Evolutionary conservation across 2,888 invertebrate species (phyloP).

Genomic region (Cephus runcator): DNA sequence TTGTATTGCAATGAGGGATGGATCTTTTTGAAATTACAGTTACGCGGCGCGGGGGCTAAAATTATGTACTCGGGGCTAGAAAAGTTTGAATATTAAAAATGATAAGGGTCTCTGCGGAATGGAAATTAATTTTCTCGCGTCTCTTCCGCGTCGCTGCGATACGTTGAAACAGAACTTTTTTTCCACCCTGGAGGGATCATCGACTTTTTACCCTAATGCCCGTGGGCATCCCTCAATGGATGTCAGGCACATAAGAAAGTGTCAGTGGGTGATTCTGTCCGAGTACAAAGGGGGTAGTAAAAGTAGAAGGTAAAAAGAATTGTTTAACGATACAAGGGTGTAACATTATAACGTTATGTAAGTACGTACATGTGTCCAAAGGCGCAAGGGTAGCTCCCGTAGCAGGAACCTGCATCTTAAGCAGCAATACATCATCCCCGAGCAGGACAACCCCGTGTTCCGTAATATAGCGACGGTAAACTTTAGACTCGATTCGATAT

Average conservation of each 20-base stretch:
- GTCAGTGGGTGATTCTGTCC: neutral
- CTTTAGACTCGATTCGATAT: conserved; percentile 19
- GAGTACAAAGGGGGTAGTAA: neutral
- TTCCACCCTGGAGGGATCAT: neutral
- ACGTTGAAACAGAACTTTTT: neutral
- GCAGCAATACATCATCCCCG: neutral
- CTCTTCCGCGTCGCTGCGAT: neutral
- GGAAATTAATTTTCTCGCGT: neutral
- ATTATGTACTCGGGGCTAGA: neutral
- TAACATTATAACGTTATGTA: neutral
- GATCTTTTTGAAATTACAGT: neutral
- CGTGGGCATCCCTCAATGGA: neutral
- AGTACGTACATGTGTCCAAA: neutral
- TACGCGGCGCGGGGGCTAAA: neutral
- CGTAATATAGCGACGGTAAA: conserved; percentile 18
- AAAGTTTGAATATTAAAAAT: neutral
- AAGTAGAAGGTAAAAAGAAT: neutral
- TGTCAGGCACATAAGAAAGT: neutral
- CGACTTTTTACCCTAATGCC: neutral
- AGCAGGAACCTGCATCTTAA: neutral
- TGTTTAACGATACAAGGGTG: neutral
- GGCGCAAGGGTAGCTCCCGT: neutral
- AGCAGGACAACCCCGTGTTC: neutral
- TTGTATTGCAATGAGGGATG: neutral
- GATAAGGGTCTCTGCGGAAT: neutral